A percentile compares a stretch with the other conserved stretches of the same genome.
These are phyloP conservation scores for Orthosia gothica DNA, from an alignment of 2,888 invertebrate species.

Conservation along the genomic window DNA sequence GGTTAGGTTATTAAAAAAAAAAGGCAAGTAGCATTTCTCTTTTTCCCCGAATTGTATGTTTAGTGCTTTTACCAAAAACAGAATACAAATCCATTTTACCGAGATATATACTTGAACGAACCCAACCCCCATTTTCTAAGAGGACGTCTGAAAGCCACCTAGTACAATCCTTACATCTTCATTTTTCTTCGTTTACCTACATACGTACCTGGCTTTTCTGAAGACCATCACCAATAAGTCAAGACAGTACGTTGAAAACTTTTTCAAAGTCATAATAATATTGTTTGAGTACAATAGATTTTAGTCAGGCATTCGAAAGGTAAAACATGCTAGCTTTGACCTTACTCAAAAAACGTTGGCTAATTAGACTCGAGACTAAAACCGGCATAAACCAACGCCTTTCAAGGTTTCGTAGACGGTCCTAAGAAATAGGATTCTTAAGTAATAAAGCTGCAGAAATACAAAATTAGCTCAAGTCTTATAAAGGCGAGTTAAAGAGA, in stretches of 20 bases:
- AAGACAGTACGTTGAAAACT: too few species aligned
- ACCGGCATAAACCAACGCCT: background rate
- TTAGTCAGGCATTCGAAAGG: too few species aligned
- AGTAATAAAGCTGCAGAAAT: slow-evolving; percentile 3
- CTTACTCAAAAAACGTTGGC: background rate
- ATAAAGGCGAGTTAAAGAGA: slow-evolving; percentile 14
- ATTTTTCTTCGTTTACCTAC: too few species aligned
- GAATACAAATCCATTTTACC: background rate
- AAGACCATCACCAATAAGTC: too few species aligned
- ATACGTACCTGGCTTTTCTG: too few species aligned
- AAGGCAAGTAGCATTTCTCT: background rate
- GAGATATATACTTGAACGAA: too few species aligned
- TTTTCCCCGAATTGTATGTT: background rate
- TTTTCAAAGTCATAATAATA: too few species aligned
- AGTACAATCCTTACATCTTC: too few species aligned
- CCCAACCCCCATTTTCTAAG: too few species aligned
- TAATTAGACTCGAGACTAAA: slow-evolving; percentile 2
- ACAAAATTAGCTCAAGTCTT: slow-evolving; percentile 16
- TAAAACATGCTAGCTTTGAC: background rate
- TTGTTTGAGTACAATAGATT: background rate
- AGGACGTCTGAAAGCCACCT: too few species aligned
- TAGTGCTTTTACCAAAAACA: background rate
- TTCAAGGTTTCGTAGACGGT: background rate
- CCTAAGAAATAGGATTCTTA: slow-evolving; percentile 3
- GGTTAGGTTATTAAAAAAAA: too few species aligned